Evolutionary conservation across 2,888 invertebrate species (phyloP).

Genomic region (Hypercompe scribonia): DNA sequence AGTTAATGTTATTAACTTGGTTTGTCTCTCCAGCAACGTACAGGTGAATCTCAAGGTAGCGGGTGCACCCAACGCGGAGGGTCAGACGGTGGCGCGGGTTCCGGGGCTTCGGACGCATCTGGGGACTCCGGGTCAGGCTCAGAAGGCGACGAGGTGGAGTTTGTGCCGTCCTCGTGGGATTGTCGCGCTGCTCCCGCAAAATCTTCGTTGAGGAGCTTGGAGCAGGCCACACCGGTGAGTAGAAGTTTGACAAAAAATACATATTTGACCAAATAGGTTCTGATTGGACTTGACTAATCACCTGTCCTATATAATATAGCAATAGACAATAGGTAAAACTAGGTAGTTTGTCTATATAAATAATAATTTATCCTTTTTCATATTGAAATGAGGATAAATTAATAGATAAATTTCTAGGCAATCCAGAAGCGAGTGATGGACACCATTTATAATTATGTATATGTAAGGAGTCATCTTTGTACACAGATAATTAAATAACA

Average conservation of each 20-base stretch:
- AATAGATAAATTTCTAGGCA: neutral
- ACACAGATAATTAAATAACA: too few relatives aligned
- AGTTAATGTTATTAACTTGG: neutral
- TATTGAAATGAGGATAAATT: neutral
- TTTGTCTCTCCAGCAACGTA: slow-evolving; percentile 59
- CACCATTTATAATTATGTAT: too few relatives aligned
- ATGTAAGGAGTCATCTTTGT: too few relatives aligned
- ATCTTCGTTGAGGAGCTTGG: slow-evolving; percentile 87
- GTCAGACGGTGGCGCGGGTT: slow-evolving; percentile 44
- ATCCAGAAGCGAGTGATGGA: too few relatives aligned
- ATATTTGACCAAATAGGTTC: too few relatives aligned
- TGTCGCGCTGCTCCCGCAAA: slow-evolving; percentile 91
- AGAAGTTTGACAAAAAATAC: neutral
- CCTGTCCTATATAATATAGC: neutral
- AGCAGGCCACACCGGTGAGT: slow-evolving; percentile 69
- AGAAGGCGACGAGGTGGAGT: slow-evolving; percentile 90
- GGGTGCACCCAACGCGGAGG: slow-evolving; percentile 50
- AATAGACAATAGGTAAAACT: neutral
- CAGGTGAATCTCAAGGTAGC: slow-evolving; percentile 53
- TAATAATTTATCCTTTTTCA: too few relatives aligned
- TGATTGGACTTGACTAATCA: neutral
- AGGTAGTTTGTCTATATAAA: too few relatives aligned
- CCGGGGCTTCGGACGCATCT: slow-evolving; percentile 62
- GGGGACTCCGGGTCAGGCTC: slow-evolving; percentile 74
- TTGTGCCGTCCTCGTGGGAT: slow-evolving; percentile 94